phyloP scores from a whole-genome alignment of 2,888 invertebrate genomes.

The Lepidochitona cinerea region DNA sequence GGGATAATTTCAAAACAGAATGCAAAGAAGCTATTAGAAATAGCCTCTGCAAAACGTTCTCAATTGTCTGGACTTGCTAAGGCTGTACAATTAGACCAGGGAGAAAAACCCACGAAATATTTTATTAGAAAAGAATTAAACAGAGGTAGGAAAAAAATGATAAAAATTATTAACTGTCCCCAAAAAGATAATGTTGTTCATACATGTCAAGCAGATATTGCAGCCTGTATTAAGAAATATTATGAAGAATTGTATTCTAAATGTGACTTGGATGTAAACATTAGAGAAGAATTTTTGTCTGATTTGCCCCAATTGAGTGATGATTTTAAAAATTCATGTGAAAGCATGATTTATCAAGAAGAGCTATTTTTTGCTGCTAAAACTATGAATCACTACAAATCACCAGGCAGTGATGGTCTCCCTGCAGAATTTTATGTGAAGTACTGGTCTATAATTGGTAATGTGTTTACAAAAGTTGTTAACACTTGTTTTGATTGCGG shows the following conservation, averaged over 20 bases:
- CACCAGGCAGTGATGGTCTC: background rate
- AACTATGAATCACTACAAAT: background rate
- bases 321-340: background rate
- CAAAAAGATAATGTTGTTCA: background rate
- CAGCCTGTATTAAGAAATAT: background rate
- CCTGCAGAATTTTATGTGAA: background rate
- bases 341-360: background rate
- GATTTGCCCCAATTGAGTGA: background rate
- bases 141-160: background rate
- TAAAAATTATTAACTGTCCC: background rate
- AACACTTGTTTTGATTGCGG: no score
- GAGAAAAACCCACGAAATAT: background rate
- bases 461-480: no score
- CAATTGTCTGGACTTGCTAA: background rate
- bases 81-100: background rate
- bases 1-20: background rate
- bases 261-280: background rate
- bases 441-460: background rate
- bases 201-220: background rate
- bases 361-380: background rate
- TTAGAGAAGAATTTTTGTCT: background rate
- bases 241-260: background rate
- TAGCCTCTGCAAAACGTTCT: background rate
- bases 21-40: background rate
- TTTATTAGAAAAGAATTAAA: background rate